These are phyloP conservation scores for Eulemur macaco DNA, from an alignment of 2,113 vertebrate species.

Conservation along the genomic window DNA sequence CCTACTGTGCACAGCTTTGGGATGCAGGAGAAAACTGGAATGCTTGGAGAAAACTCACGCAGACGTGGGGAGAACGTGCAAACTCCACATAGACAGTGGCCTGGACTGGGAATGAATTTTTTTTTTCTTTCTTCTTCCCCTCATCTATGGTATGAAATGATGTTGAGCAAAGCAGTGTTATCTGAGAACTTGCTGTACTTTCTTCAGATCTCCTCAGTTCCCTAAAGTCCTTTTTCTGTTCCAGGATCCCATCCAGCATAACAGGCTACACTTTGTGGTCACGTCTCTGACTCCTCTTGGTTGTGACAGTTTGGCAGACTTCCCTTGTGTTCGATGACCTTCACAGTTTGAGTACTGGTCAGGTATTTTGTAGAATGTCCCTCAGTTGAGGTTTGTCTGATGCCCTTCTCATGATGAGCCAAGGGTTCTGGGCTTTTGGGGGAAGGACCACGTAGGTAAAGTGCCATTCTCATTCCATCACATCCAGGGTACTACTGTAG, in stretches of 20 bases:
- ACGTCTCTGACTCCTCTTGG: not conserved
- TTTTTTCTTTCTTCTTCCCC: not conserved
- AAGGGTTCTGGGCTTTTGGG: not conserved
- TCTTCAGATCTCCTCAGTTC: not conserved
- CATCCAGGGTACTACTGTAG: fast-evolving
- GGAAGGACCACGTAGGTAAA: not conserved
- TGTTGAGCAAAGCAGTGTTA: not conserved
- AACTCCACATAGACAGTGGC: not conserved
- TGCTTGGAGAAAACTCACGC: not conserved
- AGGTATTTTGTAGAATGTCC: not conserved
- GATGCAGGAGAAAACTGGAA: not conserved
- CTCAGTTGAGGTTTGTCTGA: not conserved
- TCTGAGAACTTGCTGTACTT: not conserved
- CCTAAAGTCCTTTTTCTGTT: not conserved
- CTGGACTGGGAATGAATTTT: not conserved
- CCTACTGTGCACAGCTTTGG: not conserved
- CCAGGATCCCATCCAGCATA: no score
- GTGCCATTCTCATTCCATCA: not conserved
- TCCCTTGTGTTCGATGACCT: not conserved
- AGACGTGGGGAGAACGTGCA: not conserved
- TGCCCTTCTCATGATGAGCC: not conserved
- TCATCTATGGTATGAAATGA: not conserved
- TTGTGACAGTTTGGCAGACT: not conserved
- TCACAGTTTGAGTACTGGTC: not conserved
- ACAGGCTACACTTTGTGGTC: not conserved